Conservation (phyloP, 2,888 invertebrate genomes). For the Brenthis ino region DNA sequence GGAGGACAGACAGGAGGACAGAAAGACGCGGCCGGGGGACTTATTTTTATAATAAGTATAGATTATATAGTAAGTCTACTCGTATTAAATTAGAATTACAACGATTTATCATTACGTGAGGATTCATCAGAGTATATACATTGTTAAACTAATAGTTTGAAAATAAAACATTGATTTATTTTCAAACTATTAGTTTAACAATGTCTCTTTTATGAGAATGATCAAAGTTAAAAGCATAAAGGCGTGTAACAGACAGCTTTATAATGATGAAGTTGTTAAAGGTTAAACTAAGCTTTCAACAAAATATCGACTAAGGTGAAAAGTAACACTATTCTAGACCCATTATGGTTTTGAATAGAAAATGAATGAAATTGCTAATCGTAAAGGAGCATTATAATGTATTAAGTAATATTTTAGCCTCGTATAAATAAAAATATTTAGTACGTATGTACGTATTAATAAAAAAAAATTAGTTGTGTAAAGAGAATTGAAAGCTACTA, state of each 20-base stretch:
- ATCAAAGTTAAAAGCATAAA: constrained; percentile 18
- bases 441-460: too few relatives aligned
- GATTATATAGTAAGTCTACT: too few relatives aligned
- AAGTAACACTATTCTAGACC: constrained; percentile 4
- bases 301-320: constrained; percentile 4
- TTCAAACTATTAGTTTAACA: constrained; percentile 15
- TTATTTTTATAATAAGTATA: too few relatives aligned
- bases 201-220: constrained; percentile 23
- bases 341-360: constrained; percentile 11
- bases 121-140: constrained; percentile 1
- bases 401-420: too few relatives aligned
- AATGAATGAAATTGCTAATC: constrained; percentile 1
- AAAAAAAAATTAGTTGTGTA: too few relatives aligned
- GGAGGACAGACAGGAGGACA: too few relatives aligned
- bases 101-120: constrained; percentile 7
- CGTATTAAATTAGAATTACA: background rate
- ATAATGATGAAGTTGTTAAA: constrained; percentile 8
- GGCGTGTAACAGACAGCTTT: constrained; percentile 14
- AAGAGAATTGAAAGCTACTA: too few relatives aligned
- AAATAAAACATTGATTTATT: constrained; percentile 11
- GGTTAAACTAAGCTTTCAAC: background rate
- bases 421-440: too few relatives aligned
- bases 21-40: too few relatives aligned
- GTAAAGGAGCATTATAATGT: background rate
- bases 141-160: too few relatives aligned